phyloP scores from a whole-genome alignment of 2,113 vertebrate species.

The Crotalus helleri region DNA sequence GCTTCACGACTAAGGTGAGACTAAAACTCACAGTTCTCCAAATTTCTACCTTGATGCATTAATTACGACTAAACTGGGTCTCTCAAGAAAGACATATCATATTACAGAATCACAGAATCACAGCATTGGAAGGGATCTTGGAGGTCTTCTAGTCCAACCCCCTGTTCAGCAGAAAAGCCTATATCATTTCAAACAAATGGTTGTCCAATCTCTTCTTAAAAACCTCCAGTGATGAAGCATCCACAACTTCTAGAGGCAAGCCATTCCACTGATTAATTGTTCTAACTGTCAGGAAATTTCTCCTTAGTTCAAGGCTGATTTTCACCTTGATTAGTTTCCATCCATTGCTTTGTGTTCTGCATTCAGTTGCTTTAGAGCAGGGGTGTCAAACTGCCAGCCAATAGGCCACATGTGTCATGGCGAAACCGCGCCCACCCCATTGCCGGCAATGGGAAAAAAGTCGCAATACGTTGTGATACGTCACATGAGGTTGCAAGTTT shows the following conservation, averaged over 20 bases:
- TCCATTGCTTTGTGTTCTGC: neutral
- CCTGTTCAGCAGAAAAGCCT: neutral
- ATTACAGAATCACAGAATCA: neutral
- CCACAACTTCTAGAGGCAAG: neutral
- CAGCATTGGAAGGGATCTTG: neutral
- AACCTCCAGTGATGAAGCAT: neutral
- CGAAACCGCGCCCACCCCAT: too few species aligned
- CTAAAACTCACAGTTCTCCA: neutral
- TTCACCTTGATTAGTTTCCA: neutral
- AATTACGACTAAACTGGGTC: neutral
- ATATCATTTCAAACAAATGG: neutral
- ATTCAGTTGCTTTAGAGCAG: neutral
- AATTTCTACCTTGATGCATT: neutral
- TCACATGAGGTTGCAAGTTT: too few species aligned
- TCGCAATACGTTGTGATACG: too few species aligned
- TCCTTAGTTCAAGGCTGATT: neutral
- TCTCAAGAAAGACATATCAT: neutral
- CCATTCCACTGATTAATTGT: neutral
- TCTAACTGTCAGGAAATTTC: neutral
- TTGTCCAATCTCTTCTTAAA: neutral
- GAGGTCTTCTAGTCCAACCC: neutral
- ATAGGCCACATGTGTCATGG: too few species aligned
- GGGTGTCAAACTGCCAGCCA: too few species aligned
- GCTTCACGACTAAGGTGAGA: neutral
- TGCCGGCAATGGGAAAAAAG: too few species aligned